Evolutionary conservation across 2,888 invertebrate species (phyloP).

Genomic region (Amblyjoppa fuscipennis): DNA sequence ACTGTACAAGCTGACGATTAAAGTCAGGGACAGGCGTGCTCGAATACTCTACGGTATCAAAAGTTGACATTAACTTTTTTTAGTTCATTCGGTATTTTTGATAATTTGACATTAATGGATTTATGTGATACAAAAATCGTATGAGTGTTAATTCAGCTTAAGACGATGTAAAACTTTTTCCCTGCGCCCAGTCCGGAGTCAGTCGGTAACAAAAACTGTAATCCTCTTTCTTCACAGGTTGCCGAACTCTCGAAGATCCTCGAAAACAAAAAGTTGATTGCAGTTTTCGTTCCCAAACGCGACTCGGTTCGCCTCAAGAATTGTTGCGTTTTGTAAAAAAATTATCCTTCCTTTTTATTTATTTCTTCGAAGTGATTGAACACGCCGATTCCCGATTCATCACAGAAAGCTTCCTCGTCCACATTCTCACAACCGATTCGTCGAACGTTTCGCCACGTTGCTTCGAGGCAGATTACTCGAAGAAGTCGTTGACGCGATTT

Average conservation of each 20-base stretch:
- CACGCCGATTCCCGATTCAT: background rate
- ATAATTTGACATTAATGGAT: background rate
- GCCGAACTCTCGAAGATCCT: too few species aligned
- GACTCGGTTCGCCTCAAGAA: background rate
- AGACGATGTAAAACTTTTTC: background rate
- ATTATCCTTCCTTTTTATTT: background rate
- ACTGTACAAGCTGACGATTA: constrained; percentile 52
- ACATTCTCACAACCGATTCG: constrained; percentile 1
- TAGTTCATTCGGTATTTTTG: background rate
- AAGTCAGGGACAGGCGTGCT: background rate
- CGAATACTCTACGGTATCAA: background rate
- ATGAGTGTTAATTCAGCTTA: background rate
- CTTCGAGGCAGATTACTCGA: background rate
- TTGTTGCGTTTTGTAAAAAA: background rate
- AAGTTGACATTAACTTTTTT: background rate
- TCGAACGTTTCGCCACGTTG: background rate
- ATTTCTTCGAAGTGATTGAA: background rate
- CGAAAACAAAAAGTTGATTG: too few species aligned
- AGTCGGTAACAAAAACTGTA: too few species aligned
- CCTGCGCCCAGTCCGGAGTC: too few species aligned
- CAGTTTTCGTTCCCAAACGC: too few species aligned
- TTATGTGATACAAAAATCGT: background rate
- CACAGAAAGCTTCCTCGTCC: constrained; percentile 14
- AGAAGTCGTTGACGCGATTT: background rate
- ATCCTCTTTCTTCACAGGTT: too few species aligned